Evolutionary conservation across 2,888 invertebrate species (phyloP), one percentile per base, ranked within the genome.

Genomic region (Pristionchus exspectatus): DNA sequence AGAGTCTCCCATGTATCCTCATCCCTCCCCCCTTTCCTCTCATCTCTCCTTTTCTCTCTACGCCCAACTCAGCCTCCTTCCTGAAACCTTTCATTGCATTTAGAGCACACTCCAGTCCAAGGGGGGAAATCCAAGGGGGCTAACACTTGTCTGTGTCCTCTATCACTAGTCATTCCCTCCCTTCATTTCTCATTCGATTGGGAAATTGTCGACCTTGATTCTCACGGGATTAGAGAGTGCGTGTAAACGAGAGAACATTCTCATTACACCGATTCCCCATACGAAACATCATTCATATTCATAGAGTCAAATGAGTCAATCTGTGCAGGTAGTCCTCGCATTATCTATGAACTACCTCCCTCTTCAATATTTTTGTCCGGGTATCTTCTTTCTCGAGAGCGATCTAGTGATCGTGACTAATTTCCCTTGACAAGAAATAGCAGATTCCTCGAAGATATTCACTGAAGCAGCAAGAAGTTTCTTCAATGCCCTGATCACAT

Each of bases 1-100:
- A 9, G 74, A 72, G 38, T 50, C 81, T 81, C 50, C 50, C 81
- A 27, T 81, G 81, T 50, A 59, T 85, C 84, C 38, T 85, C 84
- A 59, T 85, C 54, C 44, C 30, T 56, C 33, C n/a, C 27, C 30
- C 54, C 30, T 33, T 38, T 59, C 50, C 59, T 85, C 84, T 59
- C 59, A 33, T 50, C 50, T 56, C 54, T 56, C 44, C 33, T 30
- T 54, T 59, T 27, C 84, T 30, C 21, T 12, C 38, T 18, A 3
- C 83, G 14, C 84, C 50, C 84, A 33, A 56, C 59, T 56, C 83
- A 1, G 14, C n/a, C 83, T 9, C 27, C 56, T 72, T 33, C n/a
- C 44, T 54, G 81, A 81, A 81, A 81, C 81, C 81, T 81, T 81
- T 81, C 81, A 81, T 81, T 81, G 81, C 81, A 81, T 81, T 81